These are phyloP conservation scores for Ellobium chinense DNA, from an alignment of 2,888 invertebrate genomes.

Conservation along the genomic window DNA sequence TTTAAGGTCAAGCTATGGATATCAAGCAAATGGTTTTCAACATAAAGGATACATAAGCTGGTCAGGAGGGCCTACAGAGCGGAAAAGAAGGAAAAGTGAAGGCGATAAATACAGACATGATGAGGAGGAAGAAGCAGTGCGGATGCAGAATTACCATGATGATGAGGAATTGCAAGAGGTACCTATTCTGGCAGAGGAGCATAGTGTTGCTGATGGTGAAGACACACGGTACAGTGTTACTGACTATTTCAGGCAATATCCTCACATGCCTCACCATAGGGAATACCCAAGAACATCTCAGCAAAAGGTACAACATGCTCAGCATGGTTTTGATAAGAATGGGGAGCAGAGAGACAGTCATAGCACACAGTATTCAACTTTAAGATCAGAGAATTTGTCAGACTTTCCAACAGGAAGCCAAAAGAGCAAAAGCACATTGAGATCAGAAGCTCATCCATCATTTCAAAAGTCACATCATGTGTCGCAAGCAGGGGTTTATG, in stretches of 20 bases:
- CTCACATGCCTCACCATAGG: not conserved
- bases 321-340: not conserved
- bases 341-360: not conserved
- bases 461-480: no score
- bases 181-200: not conserved
- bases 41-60: not conserved
- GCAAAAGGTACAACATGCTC: not conserved
- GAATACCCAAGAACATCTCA: not conserved
- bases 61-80: no score
- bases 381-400: conserved; percentile 15
- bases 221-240: not conserved
- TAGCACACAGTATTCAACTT: conserved; percentile 6
- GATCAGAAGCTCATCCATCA: no score
- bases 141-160: not conserved
- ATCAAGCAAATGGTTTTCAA: no score
- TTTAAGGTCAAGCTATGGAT: no score
- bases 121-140: not conserved
- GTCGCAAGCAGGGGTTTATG: not conserved
- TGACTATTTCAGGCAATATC: not conserved
- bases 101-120: not conserved
- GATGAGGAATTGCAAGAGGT: not conserved
- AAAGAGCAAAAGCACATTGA: no score
- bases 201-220: not conserved
- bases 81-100: conserved; percentile 18
- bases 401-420: no score